Conservation (phyloP, 2,888 invertebrate genomes). For the Andrena dorsata region DNA sequence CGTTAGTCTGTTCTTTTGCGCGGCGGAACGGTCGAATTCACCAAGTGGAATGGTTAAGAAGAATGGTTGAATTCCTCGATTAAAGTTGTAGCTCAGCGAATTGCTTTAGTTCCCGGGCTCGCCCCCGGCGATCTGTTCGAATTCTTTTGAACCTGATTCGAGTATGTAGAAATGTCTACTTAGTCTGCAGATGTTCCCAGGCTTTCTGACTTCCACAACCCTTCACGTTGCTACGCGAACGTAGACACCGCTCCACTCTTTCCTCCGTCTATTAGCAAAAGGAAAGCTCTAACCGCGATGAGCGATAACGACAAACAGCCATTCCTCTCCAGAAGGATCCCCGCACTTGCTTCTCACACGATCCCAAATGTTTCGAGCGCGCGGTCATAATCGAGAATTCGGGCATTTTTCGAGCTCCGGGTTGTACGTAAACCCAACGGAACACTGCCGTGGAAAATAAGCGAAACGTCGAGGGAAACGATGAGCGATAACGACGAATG, state of each 20-base stretch:
- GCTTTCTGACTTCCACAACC: too few relatives aligned
- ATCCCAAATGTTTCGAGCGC: not conserved
- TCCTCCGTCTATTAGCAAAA: not conserved
- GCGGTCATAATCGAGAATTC: not conserved
- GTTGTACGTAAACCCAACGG: slow-evolving; percentile 14
- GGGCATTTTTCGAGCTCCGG: not conserved
- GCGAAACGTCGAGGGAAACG: slow-evolving; percentile 10
- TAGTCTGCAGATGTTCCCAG: too few relatives aligned
- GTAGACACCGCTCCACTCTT: not conserved
- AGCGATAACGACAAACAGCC: slow-evolving; percentile 22
- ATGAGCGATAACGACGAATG: slow-evolving; percentile 49
- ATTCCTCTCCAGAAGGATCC: not conserved
- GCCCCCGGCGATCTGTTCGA: too few relatives aligned
- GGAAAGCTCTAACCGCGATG: not conserved
- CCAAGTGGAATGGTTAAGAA: slow-evolving; percentile 5
- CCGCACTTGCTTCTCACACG: slow-evolving; percentile 5
- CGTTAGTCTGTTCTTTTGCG: slow-evolving; percentile 11
- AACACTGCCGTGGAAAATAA: slow-evolving; percentile 21
- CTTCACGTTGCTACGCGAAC: too few relatives aligned
- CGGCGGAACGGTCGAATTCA: not conserved
- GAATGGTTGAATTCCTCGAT: slow-evolving; percentile 6
- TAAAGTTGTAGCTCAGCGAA: not conserved
- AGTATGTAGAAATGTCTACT: too few relatives aligned
- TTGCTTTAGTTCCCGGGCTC: too few relatives aligned
- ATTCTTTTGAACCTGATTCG: too few relatives aligned